Evolutionary conservation across 35 echinoderm and acorn worm species (phyloP).

Genomic region (Ptychodera flava): DNA sequence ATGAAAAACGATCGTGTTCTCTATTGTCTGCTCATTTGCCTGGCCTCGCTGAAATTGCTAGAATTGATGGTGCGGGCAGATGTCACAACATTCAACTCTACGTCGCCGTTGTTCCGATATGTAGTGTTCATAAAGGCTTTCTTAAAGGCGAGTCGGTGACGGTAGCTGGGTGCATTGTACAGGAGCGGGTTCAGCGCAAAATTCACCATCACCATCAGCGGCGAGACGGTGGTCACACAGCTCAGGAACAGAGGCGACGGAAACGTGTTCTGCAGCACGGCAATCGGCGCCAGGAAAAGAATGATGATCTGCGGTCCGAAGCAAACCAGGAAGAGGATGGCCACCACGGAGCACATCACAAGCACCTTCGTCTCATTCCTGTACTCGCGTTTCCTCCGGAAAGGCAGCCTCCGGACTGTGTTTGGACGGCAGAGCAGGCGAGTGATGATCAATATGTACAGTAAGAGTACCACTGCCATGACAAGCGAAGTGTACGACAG

Average conservation of each 20-base stretch:
- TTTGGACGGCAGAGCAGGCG: neutral
- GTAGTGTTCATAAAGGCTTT: conserved; percentile 15
- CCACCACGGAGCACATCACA: neutral
- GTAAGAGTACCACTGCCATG: neutral
- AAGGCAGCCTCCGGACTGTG: neutral
- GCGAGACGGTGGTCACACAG: conserved; percentile 5
- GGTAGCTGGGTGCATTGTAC: conserved; percentile 74
- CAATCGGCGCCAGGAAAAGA: neutral
- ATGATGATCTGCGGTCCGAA: neutral
- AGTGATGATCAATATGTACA: neutral
- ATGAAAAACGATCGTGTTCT: no score
- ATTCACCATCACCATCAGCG: conserved; percentile 58
- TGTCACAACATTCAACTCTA: neutral
- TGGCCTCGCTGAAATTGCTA: neutral
- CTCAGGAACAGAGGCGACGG: neutral
- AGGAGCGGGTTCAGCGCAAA: conserved; percentile 83
- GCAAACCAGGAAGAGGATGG: neutral
- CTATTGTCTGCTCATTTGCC: neutral
- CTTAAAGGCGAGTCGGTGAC: conserved; percentile 62
- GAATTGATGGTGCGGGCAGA: neutral
- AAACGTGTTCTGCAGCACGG: neutral
- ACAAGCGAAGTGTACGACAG: neutral
- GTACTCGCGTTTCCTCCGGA: neutral
- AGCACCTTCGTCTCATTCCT: neutral
- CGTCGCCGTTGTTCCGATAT: neutral